phyloP scores from a whole-genome alignment of 2,113 vertebrate genomes.

The Melanostigma gelatinosum region DNA sequence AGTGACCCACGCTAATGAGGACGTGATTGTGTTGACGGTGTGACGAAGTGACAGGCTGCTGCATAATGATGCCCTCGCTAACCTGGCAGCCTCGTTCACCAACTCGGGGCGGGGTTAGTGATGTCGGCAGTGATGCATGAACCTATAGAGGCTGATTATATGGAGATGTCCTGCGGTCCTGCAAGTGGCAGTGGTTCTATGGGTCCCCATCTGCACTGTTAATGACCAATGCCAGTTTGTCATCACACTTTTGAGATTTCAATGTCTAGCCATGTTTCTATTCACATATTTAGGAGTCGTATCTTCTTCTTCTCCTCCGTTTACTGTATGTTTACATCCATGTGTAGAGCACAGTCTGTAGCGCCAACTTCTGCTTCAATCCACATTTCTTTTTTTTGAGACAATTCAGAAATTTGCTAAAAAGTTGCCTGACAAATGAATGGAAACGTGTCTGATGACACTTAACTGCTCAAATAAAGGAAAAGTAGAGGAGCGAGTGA shows the following conservation, averaged over 20 bases:
- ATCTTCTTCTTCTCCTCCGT: too few species aligned
- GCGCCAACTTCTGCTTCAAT: too few species aligned
- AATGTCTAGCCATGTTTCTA: neutral
- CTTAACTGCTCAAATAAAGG: neutral
- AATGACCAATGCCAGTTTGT: neutral
- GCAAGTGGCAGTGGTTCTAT: slow-evolving; percentile 2
- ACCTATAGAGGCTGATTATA: slow-evolving; percentile 22
- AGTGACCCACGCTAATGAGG: slow-evolving; percentile 53
- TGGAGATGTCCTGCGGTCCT: neutral
- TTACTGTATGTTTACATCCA: too few species aligned
- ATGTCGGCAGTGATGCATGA: slow-evolving; percentile 22
- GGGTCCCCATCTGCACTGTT: neutral
- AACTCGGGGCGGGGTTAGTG: neutral
- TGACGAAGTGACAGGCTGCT: slow-evolving; percentile 37
- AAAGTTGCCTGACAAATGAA: too few species aligned
- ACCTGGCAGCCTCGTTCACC: slow-evolving; percentile 67
- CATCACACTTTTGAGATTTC: neutral
- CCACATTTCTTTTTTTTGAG: too few species aligned
- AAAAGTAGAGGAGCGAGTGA: neutral
- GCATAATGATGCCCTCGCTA: slow-evolving; percentile 40
- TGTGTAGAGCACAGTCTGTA: too few species aligned
- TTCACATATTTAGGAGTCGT: too few species aligned
- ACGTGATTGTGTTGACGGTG: slow-evolving; percentile 45
- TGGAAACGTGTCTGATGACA: neutral
- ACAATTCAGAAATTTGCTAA: too few species aligned